These are phyloP conservation scores for Bucco capensis DNA, from an alignment of 2,113 vertebrate genomes.

Conservation along the genomic window DNA sequence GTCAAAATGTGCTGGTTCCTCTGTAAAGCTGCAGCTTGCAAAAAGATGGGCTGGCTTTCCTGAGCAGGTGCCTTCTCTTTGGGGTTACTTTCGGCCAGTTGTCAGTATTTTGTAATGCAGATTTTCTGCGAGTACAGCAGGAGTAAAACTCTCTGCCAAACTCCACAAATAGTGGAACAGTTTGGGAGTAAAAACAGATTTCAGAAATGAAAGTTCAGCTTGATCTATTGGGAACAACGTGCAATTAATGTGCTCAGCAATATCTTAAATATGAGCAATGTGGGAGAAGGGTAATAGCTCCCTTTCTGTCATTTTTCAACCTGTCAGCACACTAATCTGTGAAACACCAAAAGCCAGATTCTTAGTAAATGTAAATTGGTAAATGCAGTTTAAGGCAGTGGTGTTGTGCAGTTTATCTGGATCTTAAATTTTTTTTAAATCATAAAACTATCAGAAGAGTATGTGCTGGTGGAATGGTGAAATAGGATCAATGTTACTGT, in stretches of 20 bases:
- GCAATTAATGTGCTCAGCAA: slow-evolving; percentile 59
- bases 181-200: slow-evolving; percentile 59
- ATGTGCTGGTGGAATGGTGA: slow-evolving; percentile 33
- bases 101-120: slow-evolving; percentile 18
- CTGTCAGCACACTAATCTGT: slow-evolving; percentile 33
- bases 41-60: background rate
- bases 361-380: slow-evolving; percentile 6
- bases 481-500: slow-evolving; percentile 52
- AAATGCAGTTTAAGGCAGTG: background rate
- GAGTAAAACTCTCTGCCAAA: slow-evolving; percentile 50
- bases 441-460: background rate
- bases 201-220: slow-evolving; percentile 60
- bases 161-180: slow-evolving; percentile 35
- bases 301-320: slow-evolving; percentile 55
- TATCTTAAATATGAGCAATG: slow-evolving; percentile 60
- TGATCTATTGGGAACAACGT: slow-evolving; percentile 45
- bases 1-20: background rate
- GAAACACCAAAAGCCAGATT: slow-evolving; percentile 26
- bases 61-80: slow-evolving; percentile 43
- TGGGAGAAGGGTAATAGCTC: slow-evolving; percentile 65
- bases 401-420: background rate
- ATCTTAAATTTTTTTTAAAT: background rate
- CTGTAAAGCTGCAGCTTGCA: background rate
- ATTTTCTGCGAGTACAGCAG: background rate
- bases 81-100: background rate